These are phyloP conservation scores for Dioctria rufipes DNA, from an alignment of 2,888 invertebrate species.

Conservation along the genomic window DNA sequence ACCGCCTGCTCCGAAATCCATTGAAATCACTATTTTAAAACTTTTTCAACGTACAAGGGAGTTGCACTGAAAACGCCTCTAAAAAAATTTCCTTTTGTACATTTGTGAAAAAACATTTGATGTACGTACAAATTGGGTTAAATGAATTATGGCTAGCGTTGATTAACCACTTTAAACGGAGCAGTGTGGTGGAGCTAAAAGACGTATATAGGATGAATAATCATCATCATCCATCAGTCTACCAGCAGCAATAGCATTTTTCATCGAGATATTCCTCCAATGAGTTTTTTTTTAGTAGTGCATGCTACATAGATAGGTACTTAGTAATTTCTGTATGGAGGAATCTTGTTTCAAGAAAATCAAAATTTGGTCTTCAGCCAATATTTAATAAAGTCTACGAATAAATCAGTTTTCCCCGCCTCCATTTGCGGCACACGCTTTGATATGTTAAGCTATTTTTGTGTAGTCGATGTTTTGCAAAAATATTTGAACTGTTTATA, in stretches of 20 bases:
- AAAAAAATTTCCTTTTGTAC: slow-evolving; percentile 20
- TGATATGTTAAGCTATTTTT: slow-evolving; percentile 9
- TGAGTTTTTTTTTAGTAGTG: too few species aligned
- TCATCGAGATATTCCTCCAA: too few species aligned
- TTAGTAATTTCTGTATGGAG: slow-evolving; percentile 32
- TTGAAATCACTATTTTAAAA: slow-evolving; percentile 12
- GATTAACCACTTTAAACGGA: slow-evolving; percentile 45
- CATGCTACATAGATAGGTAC: slow-evolving; percentile 13
- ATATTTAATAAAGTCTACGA: slow-evolving; percentile 13
- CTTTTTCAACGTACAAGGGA: neutral
- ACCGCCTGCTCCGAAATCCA: neutral
- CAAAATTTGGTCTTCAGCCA: slow-evolving; percentile 23
- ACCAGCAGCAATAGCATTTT: neutral
- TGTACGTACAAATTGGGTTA: slow-evolving; percentile 38
- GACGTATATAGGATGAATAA: slow-evolving; percentile 16
- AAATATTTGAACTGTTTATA: too few species aligned
- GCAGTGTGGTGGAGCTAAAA: neutral
- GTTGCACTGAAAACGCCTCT: neutral
- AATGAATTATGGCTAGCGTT: slow-evolving; percentile 44
- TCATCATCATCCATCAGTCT: neutral
- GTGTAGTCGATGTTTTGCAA: neutral
- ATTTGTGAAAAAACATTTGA: neutral
- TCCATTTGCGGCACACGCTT: slow-evolving; percentile 2
- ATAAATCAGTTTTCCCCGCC: slow-evolving; percentile 16
- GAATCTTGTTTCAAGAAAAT: neutral